These are phyloP conservation scores for Poeciliopsis turneri DNA, from an alignment of 2,797 vertebrate genomes.

Conservation along the genomic window DNA sequence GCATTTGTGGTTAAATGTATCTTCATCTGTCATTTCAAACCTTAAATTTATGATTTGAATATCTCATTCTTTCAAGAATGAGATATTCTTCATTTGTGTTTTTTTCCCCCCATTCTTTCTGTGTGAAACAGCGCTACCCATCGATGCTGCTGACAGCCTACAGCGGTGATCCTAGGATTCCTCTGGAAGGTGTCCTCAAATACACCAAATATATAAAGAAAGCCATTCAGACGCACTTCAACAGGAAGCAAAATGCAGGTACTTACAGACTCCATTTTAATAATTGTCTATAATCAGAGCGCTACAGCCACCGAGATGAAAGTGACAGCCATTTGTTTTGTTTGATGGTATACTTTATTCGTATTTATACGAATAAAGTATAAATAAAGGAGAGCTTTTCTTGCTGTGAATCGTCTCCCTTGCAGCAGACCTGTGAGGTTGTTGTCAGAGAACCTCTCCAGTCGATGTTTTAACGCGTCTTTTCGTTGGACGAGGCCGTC, in stretches of 20 bases:
- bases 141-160: conserved; percentile 92
- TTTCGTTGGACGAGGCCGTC: neutral
- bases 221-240: conserved; percentile 76
- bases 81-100: neutral
- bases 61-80: too few species aligned
- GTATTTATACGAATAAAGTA: neutral
- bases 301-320: neutral
- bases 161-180: conserved; percentile 84
- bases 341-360: neutral
- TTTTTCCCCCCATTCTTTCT: neutral
- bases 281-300: neutral
- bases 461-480: neutral
- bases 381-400: neutral
- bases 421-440: neutral
- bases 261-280: neutral
- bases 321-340: neutral
- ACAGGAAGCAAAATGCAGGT: conserved; percentile 64
- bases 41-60: neutral
- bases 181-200: conserved; percentile 83
- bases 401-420: neutral
- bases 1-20: neutral
- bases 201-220: conserved; percentile 84
- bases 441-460: neutral
- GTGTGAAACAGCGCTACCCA: conserved; percentile 84
- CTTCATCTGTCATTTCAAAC: neutral